Conservation (phyloP, 53 echinoderm and acorn worm species). For the Pentamera pediparva region DNA sequence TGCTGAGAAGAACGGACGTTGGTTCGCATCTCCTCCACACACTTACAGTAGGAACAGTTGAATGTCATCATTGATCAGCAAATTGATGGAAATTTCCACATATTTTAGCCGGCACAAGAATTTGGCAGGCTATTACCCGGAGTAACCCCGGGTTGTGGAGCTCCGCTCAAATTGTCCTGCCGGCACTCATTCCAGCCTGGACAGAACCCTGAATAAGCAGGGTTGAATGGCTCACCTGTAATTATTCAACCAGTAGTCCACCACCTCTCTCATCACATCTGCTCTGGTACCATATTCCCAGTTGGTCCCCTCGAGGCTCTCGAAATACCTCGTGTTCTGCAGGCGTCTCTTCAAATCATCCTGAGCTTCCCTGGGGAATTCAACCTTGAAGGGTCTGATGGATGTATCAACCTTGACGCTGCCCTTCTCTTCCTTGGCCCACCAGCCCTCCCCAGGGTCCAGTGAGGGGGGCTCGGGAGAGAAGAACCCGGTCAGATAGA, state of each 20-base stretch:
- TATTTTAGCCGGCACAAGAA: too few relatives aligned
- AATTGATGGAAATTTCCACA: too few relatives aligned
- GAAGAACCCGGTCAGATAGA: constrained; percentile 46
- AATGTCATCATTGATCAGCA: too few relatives aligned
- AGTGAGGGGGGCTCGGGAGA: constrained; percentile 34
- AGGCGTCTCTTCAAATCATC: constrained; percentile 44
- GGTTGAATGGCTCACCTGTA: constrained; percentile 47
- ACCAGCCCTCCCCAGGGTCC: constrained; percentile 68
- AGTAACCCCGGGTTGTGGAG: too few relatives aligned
- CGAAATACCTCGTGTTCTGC: constrained; percentile 43
- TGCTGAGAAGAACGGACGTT: too few relatives aligned
- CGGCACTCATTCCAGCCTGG: too few relatives aligned
- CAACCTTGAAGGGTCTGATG: constrained; percentile 38
- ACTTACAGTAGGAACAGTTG: too few relatives aligned
- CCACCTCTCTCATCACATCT: constrained; percentile 49
- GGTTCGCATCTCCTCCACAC: too few relatives aligned
- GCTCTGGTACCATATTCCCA: constrained; percentile 55
- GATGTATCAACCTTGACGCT: constrained; percentile 39
- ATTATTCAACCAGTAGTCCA: constrained; percentile 49
- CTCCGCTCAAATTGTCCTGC: too few relatives aligned
- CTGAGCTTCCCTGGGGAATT: constrained; percentile 23
- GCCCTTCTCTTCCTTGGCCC: constrained; percentile 52
- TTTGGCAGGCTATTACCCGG: too few relatives aligned
- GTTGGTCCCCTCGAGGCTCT: constrained; percentile 54
- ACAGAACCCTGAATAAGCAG: too few relatives aligned